Evolutionary conservation across 2,888 invertebrate genomes (phyloP), one percentile per base, ranked within the genome.

Genomic region (Onthophagus sagittarius): DNA sequence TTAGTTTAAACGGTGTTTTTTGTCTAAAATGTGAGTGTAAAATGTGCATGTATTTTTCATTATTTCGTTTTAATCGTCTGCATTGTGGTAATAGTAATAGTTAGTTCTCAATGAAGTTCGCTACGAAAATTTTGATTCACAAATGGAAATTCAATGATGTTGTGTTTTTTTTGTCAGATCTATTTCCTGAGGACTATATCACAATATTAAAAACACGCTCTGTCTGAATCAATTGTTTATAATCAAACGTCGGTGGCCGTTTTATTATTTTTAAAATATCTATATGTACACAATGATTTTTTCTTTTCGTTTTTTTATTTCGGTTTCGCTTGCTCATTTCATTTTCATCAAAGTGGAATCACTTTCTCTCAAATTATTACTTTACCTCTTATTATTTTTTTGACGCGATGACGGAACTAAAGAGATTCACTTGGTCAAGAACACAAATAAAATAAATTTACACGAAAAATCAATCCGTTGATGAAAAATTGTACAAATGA

Each of bases 111-210:
- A 53, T 53, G 39, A 53, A 53, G 39, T 53, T 75, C 63, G 77
- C 78, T 79, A 78, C 78, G 79, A 79, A 78, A 82, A 80, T 81
- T 81, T 82, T 81, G 81, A 82, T 83, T 83, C 79, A 53, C 39
- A 77, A 77, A 82, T 82, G 80, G 76, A 73, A 79, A 77, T 78
- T 80, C 76, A 79, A 82, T 81, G 82, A 84, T 82, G 82, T 82
- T 75, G 32, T 73, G 71, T 76, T 74, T 73, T 77, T 76, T 76
- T 78, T n/a, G n/a, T n/a, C 78, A 76, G 78, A 78, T 77, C 77
- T 78, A 78, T 78, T 78, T 84, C 85, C 85, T 86, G 85, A 86
- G 85, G 85, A 85, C 83, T 83, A 83, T 86, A 86, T 86, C 85
- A 86, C 85, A 85, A 80, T 83, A 82, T 80, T 79, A 77, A 77